Conservation (phyloP, 2,113 vertebrate species). For the Amazona vittata region DNA sequence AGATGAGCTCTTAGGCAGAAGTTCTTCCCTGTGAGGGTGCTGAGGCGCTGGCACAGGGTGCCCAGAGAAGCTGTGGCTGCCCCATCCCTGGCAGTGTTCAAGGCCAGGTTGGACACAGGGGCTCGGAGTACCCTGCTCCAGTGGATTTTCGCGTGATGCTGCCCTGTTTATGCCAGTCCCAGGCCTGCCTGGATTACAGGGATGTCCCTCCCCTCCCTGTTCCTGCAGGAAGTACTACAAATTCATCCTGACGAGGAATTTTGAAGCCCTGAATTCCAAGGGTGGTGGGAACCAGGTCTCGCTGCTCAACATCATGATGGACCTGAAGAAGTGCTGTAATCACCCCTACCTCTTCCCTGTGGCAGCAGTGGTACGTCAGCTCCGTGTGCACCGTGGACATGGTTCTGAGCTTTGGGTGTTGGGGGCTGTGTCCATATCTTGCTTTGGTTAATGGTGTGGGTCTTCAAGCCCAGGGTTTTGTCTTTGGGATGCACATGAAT, state of each 20-base stretch:
- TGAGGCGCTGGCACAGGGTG: too few relatives aligned
- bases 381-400: rapidly evolving
- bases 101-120: neutral
- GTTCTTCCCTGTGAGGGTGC: too few relatives aligned
- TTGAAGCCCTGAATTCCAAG: slow-evolving; percentile 97
- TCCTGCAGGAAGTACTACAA: slow-evolving; percentile 95
- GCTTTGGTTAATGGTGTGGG: neutral
- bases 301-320: slow-evolving; percentile 99
- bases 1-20: too few relatives aligned
- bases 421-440: neutral
- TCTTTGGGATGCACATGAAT: neutral
- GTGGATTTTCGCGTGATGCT: neutral
- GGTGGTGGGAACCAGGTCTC: slow-evolving; percentile 98
- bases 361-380: slow-evolving; percentile 84
- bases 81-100: neutral
- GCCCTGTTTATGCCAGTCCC: neutral
- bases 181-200: rapidly evolving
- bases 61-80: neutral
- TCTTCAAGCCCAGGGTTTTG: rapidly evolving
- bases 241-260: slow-evolving; percentile 96
- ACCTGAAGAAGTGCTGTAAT: slow-evolving; percentile 98
- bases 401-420: neutral
- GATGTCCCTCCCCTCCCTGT: neutral
- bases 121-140: neutral
- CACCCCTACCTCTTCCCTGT: slow-evolving; percentile 97